Conservation (phyloP, 2,113 vertebrate species). For the Bufo gargarizans region DNA sequence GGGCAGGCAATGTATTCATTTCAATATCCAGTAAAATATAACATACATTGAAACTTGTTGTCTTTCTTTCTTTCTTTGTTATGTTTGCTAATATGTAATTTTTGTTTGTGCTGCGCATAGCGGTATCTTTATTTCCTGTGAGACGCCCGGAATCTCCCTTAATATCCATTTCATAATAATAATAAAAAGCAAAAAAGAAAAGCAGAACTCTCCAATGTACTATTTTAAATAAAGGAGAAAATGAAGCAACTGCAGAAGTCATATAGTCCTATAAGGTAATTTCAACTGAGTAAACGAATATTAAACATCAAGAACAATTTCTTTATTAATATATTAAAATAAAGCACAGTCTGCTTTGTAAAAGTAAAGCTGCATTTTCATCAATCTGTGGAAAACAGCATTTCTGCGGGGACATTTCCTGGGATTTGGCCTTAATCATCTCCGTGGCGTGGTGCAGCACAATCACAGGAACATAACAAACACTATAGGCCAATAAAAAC, state of each 20-base stretch:
- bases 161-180: conserved; percentile 48
- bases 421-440: conserved; percentile 40
- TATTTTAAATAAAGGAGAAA: conserved; percentile 43
- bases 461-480: background rate
- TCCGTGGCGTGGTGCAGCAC: background rate
- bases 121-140: conserved; percentile 10
- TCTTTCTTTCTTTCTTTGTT: background rate
- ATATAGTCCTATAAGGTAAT: conserved; percentile 14
- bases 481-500: background rate
- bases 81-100: background rate
- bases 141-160: conserved; percentile 7
- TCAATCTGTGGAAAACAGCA: background rate
- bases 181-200: conserved; percentile 21
- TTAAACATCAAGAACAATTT: conserved; percentile 31
- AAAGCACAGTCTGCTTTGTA: background rate
- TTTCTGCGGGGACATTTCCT: conserved; percentile 10
- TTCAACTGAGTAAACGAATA: conserved; percentile 14
- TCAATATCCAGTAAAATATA: background rate
- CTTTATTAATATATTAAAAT: conserved; percentile 35
- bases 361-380: conserved; percentile 16
- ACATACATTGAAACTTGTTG: background rate
- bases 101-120: conserved; percentile 23
- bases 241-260: background rate
- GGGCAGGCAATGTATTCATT: background rate
- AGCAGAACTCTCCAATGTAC: conserved; percentile 18